These are phyloP conservation scores for Nectonema munidae DNA, from an alignment of 2,888 invertebrate species.

Conservation along the genomic window DNA sequence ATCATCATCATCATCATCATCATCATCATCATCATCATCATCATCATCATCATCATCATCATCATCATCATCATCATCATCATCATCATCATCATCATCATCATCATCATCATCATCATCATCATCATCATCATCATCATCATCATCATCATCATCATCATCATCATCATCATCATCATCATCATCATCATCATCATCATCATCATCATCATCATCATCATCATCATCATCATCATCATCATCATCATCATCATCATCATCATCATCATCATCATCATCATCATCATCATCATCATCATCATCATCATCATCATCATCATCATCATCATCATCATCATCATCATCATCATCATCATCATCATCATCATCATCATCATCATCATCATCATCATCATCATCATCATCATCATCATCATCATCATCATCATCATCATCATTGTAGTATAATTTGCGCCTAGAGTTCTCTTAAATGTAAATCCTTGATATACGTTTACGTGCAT, in stretches of 20 bases:
- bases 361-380: constrained; percentile 13
- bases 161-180: constrained; percentile 11
- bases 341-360: constrained; percentile 13
- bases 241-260: constrained; percentile 1
- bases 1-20: background rate
- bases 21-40: background rate
- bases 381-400: constrained; percentile 14
- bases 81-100: constrained; percentile 5
- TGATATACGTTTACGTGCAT: no score
- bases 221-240: background rate
- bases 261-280: background rate
- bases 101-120: constrained; percentile 5
- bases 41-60: background rate
- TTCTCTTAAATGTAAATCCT: no score
- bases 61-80: constrained; percentile 5
- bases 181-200: constrained; percentile 11
- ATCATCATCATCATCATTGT: constrained; percentile 13
- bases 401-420: constrained; percentile 13
- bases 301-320: constrained; percentile 13
- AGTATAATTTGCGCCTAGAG: no score
- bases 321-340: constrained; percentile 12
- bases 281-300: constrained; percentile 8
- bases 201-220: constrained; percentile 6
- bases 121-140: constrained; percentile 7
- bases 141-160: background rate